Evolutionary conservation across 1,140 invertebrate genomes (phyloP).

Genomic region (Aporrectodea caliginosa): DNA sequence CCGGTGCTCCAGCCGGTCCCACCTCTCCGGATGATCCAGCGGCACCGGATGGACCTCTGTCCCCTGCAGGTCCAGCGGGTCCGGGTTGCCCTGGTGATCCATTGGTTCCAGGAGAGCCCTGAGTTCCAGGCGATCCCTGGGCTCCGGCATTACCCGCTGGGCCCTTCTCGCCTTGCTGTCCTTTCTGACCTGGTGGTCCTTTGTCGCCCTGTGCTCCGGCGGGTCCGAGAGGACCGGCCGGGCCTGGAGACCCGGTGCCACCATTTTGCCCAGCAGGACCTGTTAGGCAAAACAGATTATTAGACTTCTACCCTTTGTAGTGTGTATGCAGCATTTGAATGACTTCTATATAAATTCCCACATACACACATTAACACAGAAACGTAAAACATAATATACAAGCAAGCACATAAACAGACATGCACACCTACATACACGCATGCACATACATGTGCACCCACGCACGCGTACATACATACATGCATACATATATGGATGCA

Average conservation of each 20-base stretch:
- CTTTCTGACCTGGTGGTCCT: background rate
- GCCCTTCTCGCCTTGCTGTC: slow-evolving; percentile 4
- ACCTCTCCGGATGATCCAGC: slow-evolving; percentile 2
- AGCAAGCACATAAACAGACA: too few relatives aligned
- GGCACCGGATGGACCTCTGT: background rate
- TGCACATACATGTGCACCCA: too few relatives aligned
- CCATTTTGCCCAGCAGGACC: slow-evolving; percentile 3
- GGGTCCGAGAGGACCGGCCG: background rate
- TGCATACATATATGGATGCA: too few relatives aligned
- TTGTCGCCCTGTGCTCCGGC: background rate
- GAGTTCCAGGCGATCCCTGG: slow-evolving; percentile 8
- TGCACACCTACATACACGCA: too few relatives aligned
- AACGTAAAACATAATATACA: too few relatives aligned
- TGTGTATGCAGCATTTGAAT: too few relatives aligned
- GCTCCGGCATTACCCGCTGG: slow-evolving; percentile 5
- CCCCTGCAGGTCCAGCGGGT: background rate
- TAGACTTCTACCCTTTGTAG: too few relatives aligned
- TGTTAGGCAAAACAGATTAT: too few relatives aligned
- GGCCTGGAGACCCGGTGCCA: background rate
- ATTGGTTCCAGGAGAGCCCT: slow-evolving; percentile 16
- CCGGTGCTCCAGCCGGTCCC: slow-evolving; percentile 2
- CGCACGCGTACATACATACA: too few relatives aligned
- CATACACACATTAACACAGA: too few relatives aligned
- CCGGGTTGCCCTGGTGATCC: background rate
- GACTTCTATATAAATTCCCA: too few relatives aligned